Base-by-base conservation (phyloP, 2,113 vertebrate species). In the Sinocyclocheilus maitianheensis region DNA sequence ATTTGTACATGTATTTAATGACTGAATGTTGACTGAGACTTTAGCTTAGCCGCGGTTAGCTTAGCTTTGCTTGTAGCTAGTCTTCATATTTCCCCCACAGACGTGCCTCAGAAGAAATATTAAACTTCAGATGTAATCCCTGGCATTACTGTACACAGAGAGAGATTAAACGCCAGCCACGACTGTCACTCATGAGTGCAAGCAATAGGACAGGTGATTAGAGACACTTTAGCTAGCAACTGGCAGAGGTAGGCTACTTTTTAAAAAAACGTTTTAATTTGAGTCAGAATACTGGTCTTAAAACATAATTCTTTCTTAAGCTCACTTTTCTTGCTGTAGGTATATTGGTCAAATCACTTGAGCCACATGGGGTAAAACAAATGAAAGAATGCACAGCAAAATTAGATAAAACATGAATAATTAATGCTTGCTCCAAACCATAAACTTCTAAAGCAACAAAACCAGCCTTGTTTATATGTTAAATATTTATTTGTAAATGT, bases 401-500 rank as follows among this genome's bases (percentile, higher is more conserved):
- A 60, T 60, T 3, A 40, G 11, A 40, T 40, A 40, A 79, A 79
- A 60, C 53, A 14, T 79, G 77, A 79, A 79, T 79, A 79, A 62
- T 40, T 62, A n/a, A 62, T 37, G 11, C 55, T 79, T 79, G 77
- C 77, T 60, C 77, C 30, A 40, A 79, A 62, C 77, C 53, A 62
- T n/a, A 62, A 5, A 40, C 51, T 79, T 40, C 30, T 30, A 60
- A 40, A 62, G 34, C 34, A 13, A n/a, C 77, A 62, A 60, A 60
- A 60, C 20, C 58, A 8, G 2, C 11, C 10, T 83, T 86, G 77
- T 81, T 88, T 78, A 88, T 82, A 34, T 87, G 89, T 81, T 85
- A 87, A 24, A 55, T 87, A 76, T 82, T 88, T 79, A 88, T 83
- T 20, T 87, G 89, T 83, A 87, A 24, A 58, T 77, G 30, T 55